Evolutionary conservation across 2,888 invertebrate genomes (phyloP), one percentile per base, ranked within the genome.

Genomic region (Epinotia demarniana): DNA sequence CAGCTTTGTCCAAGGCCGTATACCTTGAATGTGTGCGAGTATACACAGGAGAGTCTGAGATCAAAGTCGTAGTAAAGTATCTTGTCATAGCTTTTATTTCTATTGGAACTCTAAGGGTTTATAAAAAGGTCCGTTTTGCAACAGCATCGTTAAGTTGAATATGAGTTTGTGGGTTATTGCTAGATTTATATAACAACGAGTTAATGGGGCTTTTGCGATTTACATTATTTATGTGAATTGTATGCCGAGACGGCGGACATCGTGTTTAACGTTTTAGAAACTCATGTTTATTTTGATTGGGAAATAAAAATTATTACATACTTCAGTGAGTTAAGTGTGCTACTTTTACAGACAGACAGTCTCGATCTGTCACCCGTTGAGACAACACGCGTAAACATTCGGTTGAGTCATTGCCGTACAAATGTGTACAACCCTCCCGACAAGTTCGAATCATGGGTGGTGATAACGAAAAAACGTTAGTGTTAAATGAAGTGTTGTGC

Each of bases 171-270:
- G 27, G 62, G 53, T 63, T 9, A 23, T 33, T 11, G 13, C 23
- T 49, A 11, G 64, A 66, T 75, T 75, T 70, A 63, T 74, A 70
- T 70, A 75, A 53, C 64, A 60, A 53, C 53, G 70, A 64, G 70
- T 75, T 75, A 70, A 75, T 75, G 75, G 75, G 53, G 64, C 70
- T 75, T 74, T 75, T 43, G 66, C 39, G 71, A 72, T 75, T 72
- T 72, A 67, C 75, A 75, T 75, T 75, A 72, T 72, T 75, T 72
- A 75, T 67, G 60, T 67, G 71, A 43, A 69, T 67, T 72, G 67
- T 72, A 66, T 71, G 75, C 69, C 27, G 64, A 60, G 75, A 60
- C 46, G 53, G 61, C 66, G n/a, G 71, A 53, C 62, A 57, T 61
- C 70, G 43, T 60, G 70, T 71, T 75, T 64, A 43, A 60, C 64